Base-by-base conservation (phyloP, 2,797 vertebrate species). In the Tangara arthus region DNA sequence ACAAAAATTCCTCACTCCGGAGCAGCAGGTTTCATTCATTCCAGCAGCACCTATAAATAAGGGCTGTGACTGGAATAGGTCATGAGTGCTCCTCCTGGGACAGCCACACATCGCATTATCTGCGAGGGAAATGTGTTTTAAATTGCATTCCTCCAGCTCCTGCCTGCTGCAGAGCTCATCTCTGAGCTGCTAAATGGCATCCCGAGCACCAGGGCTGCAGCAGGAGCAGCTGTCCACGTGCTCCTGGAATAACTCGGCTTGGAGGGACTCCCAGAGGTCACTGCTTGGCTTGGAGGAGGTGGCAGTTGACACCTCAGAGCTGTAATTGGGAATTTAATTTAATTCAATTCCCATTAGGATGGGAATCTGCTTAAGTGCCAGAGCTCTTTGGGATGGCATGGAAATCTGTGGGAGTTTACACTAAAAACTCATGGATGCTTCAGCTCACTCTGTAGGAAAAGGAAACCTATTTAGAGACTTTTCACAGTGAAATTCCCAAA, bases 1-100 rank as follows among this genome's bases (percentile, higher is more conserved):
- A 90, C 83, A 53, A 59, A 82, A 91, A 91, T 28, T 56, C 83
- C 89, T 92, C 16, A 5, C 56, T 71, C 0, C 4, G 8, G 83
- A 93, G 73, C 56, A 89, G 70, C 60, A 88, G 69, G 53, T 87
- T 87, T 83, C 82, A 69, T 76, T 91, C 91, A 78, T 86, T 65
- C 87, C 42, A 93, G 87, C 72, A 42, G 11, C 88, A 83, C 82
- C 85, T 88, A 77, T 94, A 91, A 95, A 94, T 93, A 95, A 91
- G 49, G 69, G 37, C 4, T 80, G 61, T 77, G 89, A 90, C 79
- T 94, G 72, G 87, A 92, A 89, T 6, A 63, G 87, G 89, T 19
- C 89, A 28, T 6, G 60, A 85, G 75, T 46, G 82, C 13, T 85
- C 70, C 89, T 93, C 71, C 75, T 82, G 96, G 85, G 89, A 87